phyloP scores from a whole-genome alignment of 2,888 invertebrate species.

The Busseola fusca region DNA sequence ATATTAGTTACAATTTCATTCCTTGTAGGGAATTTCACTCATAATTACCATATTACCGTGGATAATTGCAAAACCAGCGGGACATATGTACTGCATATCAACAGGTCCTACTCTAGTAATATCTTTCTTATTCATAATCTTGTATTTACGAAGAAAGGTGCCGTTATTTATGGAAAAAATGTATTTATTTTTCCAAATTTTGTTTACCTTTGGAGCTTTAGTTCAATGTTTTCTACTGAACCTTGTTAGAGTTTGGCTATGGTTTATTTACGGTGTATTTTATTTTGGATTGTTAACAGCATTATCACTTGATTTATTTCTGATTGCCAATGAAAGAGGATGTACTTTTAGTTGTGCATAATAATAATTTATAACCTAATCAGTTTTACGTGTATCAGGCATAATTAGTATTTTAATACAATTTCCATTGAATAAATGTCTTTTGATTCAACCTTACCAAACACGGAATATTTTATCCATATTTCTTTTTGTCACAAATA shows the following conservation, averaged over 20 bases:
- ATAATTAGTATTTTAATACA: conserved; percentile 55
- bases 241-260: conserved; percentile 80
- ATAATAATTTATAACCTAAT: conserved; percentile 49
- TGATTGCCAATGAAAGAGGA: conserved; percentile 85
- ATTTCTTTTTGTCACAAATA: not conserved
- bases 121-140: conserved; percentile 80
- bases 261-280: conserved; percentile 83
- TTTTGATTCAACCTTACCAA: conserved; percentile 50
- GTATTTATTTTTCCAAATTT: conserved; percentile 86
- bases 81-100: conserved; percentile 87
- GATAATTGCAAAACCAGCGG: conserved; percentile 76
- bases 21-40: conserved; percentile 80
- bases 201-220: conserved; percentile 85
- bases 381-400: conserved; percentile 54
- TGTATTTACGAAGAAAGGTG: conserved; percentile 82
- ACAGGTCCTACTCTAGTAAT: conserved; percentile 84
- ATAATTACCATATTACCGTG: conserved; percentile 76
- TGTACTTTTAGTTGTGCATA: conserved; percentile 86
- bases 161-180: conserved; percentile 87
- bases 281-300: conserved; percentile 81
- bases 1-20: conserved; percentile 62
- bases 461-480: not conserved
- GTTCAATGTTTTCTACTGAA: conserved; percentile 85
- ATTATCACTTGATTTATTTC: conserved; percentile 80
- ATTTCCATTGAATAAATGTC: conserved; percentile 47